Evolutionary conservation across 2,113 vertebrate species (phyloP), one percentile per base, ranked within the genome.

Genomic region (Daboia siamensis): DNA sequence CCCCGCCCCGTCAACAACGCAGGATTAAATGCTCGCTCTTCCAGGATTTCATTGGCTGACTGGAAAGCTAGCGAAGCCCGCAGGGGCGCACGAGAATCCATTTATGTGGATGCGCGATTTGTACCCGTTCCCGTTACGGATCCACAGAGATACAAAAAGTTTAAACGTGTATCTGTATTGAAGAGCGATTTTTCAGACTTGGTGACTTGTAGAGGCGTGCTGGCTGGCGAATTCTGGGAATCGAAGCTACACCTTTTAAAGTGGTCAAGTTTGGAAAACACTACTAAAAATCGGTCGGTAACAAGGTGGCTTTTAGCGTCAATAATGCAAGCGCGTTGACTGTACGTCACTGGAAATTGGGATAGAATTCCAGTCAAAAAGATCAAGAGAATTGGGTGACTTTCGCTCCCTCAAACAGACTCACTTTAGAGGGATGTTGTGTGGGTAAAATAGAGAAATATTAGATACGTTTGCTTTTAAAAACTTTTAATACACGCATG

Each of bases 1-100:
- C 12, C 7, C 3, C 21, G 10, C 10, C 21, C 0, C 29, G 23
- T 13, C 48, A 0, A 20, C 10, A 57, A 26, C 1, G 5, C 4
- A 46, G 23, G 26, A 8, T 93, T 87, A 29, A 90, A 87, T 48
- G 64, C 89, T 90, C 57, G 56, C 89, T 29, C 64, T 84, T 48
- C 91, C 10, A 1, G 39, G 7, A 5, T 46, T 29, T 74, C 52
- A 90, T 92, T 89, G 88, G 92, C 26, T 52, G 69, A 12, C 12
- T 5, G 5, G 33, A 20, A n/a, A 26, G 55, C 1, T 3, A 20
- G 8, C 39, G 26, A 39, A 20, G 3, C 26, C 12, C 3, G 61
- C 87, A 92, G 61, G 64, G 87, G 91, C 87, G 6, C 23, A 11
- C 52, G 46, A 5, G 3, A 12, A 2, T 44, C 46, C 46, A 23